Percentiles rank a stretch among this genome's conserved stretches.
Evolutionary conservation across 2,113 vertebrate species (phyloP).

Genomic region (Donacobius atricapilla): DNA sequence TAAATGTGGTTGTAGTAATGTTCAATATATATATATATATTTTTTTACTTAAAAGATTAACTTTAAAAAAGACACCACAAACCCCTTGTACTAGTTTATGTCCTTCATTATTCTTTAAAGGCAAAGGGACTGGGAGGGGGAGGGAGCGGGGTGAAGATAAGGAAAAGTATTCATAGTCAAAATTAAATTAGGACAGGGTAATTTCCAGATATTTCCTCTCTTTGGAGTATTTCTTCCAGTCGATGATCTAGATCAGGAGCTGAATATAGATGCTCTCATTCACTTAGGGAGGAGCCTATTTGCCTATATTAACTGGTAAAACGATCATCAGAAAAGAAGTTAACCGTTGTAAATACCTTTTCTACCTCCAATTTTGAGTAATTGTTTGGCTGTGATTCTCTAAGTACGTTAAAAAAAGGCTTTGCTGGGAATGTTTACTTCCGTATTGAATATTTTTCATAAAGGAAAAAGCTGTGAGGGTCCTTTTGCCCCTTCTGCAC

Average conservation of each 20-base stretch:
- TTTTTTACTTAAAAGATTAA: background rate
- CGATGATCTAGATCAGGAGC: constrained; percentile 10
- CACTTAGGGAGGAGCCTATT: background rate
- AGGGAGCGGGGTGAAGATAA: background rate
- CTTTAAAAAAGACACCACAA: background rate
- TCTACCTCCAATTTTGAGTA: background rate
- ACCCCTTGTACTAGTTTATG: background rate
- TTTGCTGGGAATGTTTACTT: background rate
- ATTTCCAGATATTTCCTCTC: background rate
- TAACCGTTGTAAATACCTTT: background rate
- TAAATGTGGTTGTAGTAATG: background rate
- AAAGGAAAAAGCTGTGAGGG: background rate
- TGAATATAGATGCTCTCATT: constrained; percentile 22
- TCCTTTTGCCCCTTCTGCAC: background rate
- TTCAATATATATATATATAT: background rate
- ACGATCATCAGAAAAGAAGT: background rate
- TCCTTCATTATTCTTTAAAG: background rate
- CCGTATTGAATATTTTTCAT: background rate
- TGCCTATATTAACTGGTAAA: background rate
- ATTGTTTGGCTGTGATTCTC: background rate
- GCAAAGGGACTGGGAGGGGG: background rate
- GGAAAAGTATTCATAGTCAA: background rate
- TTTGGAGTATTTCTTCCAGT: background rate
- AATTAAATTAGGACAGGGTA: background rate
- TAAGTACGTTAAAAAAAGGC: background rate